Evolutionary conservation across 2,888 invertebrate species (phyloP).

Genomic region (Chaitophorus viminalis): DNA sequence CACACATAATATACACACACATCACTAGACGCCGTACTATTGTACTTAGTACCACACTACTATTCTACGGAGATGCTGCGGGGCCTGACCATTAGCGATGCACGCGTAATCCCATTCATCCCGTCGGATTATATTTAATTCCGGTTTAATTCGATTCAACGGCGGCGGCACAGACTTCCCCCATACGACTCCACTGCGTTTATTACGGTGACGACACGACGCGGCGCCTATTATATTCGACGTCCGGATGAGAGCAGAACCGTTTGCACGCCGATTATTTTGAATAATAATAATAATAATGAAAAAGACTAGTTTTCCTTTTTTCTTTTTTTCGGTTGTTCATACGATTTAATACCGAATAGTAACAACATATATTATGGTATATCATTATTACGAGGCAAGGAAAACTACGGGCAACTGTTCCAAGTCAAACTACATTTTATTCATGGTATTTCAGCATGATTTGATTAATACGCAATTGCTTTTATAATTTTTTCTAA

Average conservation of each 20-base stretch:
- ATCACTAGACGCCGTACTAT: neutral
- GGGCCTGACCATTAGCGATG: slow-evolving; percentile 62
- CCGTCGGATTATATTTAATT: slow-evolving; percentile 61
- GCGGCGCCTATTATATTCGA: slow-evolving; percentile 50
- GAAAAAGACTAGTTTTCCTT: neutral
- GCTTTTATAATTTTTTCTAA: too few relatives aligned
- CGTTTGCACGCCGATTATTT: neutral
- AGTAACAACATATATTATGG: neutral
- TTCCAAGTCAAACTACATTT: too few relatives aligned
- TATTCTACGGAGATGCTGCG: slow-evolving; percentile 23
- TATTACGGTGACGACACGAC: slow-evolving; percentile 37
- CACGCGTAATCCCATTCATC: slow-evolving; percentile 62
- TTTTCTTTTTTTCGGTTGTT: neutral
- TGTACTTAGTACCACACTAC: neutral
- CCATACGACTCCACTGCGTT: slow-evolving; percentile 12
- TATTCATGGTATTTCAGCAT: too few relatives aligned
- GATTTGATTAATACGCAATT: too few relatives aligned
- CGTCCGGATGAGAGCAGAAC: slow-evolving; percentile 16
- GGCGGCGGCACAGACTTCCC: slow-evolving; percentile 11
- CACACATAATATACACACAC: too few relatives aligned
- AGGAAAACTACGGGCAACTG: too few relatives aligned
- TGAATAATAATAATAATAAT: neutral
- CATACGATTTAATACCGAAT: neutral
- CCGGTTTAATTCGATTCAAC: slow-evolving; percentile 62
- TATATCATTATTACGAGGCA: too few relatives aligned